A percentile compares a stretch with the other conserved stretches of the same genome.
phyloP scores from a whole-genome alignment of 2,113 vertebrate species.

The Mus pahari region DNA sequence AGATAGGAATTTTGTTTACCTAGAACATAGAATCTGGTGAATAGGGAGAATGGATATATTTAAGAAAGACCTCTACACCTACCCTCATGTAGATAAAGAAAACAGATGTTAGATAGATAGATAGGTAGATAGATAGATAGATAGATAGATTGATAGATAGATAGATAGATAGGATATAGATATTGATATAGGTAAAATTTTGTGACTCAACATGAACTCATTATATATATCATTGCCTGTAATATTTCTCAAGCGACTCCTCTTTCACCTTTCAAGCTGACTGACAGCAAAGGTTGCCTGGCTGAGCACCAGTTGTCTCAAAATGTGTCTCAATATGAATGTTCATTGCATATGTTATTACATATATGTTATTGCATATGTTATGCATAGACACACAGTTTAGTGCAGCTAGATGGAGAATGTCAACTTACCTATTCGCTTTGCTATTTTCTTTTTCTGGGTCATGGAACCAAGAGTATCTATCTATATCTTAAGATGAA shows the following conservation, averaged over 20 bases:
- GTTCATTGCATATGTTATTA: not conserved
- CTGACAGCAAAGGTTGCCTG: not conserved
- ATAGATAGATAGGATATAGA: not conserved
- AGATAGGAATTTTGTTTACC: not conserved
- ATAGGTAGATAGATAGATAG: not conserved
- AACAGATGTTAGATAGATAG: not conserved
- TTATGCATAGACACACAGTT: not conserved
- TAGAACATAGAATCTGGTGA: not conserved
- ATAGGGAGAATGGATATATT: not conserved
- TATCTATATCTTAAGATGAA: not conserved
- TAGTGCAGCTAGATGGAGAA: not conserved
- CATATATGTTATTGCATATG: not conserved
- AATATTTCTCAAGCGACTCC: not conserved
- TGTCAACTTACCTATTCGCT: not conserved
- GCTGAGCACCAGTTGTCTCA: not conserved
- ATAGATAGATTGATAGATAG: not conserved
- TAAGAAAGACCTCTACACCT: not conserved
- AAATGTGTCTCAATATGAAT: not conserved
- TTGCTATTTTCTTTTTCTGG: not conserved
- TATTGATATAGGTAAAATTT: not conserved
- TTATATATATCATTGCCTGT: not conserved
- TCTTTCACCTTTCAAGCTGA: not conserved
- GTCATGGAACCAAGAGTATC: not conserved
- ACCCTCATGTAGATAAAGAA: no score
- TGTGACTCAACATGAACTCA: not conserved